phyloP scores from a whole-genome alignment of 35 echinoderm and acorn worm species.

The Patiria miniata region DNA sequence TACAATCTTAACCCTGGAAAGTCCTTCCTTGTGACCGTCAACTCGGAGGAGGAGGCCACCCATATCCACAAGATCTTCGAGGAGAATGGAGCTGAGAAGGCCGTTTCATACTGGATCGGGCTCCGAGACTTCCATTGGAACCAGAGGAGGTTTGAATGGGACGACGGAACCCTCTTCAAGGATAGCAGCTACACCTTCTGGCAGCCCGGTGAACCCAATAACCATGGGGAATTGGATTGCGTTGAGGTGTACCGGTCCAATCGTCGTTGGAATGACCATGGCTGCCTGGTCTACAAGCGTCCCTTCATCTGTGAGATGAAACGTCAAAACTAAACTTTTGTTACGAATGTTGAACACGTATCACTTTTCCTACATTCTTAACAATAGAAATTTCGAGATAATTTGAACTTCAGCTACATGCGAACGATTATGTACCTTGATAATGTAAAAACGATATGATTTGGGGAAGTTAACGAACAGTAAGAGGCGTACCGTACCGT shows the following conservation, averaged over 20 bases:
- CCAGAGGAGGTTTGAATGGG: not conserved
- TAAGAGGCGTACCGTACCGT: too few species aligned
- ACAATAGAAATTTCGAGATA: too few species aligned
- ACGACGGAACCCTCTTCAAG: not conserved
- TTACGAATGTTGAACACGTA: too few species aligned
- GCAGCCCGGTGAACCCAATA: not conserved
- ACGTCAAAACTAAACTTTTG: too few species aligned
- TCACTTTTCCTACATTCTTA: too few species aligned
- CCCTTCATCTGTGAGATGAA: conserved; percentile 12
- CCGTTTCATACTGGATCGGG: not conserved
- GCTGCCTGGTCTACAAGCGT: not conserved
- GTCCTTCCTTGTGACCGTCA: not conserved
- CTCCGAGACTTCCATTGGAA: not conserved
- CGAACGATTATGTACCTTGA: too few species aligned
- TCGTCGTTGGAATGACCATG: not conserved
- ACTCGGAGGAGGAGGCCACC: not conserved
- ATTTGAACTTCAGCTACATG: too few species aligned
- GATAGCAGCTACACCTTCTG: not conserved
- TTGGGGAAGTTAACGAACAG: too few species aligned
- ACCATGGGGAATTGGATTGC: not conserved
- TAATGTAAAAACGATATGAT: too few species aligned
- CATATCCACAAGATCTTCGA: conserved; percentile 1
- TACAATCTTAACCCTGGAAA: not conserved
- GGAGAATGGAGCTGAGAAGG: conserved; percentile 9
- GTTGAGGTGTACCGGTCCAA: not conserved